Evolutionary conservation across 2,113 vertebrate genomes (phyloP).

Genomic region (Pluvialis apricaria): DNA sequence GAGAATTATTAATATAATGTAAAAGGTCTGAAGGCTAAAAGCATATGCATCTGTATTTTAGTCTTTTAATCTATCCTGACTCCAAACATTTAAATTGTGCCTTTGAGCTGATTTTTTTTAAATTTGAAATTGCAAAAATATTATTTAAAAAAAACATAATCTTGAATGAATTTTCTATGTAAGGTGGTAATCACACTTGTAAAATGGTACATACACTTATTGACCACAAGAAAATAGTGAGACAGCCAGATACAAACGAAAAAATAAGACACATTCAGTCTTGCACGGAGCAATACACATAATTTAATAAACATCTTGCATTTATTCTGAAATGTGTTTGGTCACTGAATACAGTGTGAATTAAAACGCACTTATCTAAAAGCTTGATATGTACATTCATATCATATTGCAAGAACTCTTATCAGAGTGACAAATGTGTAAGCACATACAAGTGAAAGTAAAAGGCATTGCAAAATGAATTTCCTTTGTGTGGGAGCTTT

Average conservation of each 20-base stretch:
- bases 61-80: neutral
- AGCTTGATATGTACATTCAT: neutral
- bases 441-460: neutral
- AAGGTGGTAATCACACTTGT: neutral
- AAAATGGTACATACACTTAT: neutral
- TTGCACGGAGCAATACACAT: neutral
- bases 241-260: neutral
- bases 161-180: neutral
- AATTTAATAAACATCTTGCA: neutral
- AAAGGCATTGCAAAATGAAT: neutral
- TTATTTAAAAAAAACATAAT: too few species aligned
- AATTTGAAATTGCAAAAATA: neutral
- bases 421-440: neutral
- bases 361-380: neutral
- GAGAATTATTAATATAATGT: neutral
- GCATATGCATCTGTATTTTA: neutral
- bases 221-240: neutral
- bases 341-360: neutral
- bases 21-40: neutral
- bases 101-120: neutral
- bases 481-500: neutral
- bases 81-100: neutral
- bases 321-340: neutral
- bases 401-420: neutral
- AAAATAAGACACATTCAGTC: neutral